Conservation (phyloP, 2,797 vertebrate species). For the Spinus olivaceus region DNA sequence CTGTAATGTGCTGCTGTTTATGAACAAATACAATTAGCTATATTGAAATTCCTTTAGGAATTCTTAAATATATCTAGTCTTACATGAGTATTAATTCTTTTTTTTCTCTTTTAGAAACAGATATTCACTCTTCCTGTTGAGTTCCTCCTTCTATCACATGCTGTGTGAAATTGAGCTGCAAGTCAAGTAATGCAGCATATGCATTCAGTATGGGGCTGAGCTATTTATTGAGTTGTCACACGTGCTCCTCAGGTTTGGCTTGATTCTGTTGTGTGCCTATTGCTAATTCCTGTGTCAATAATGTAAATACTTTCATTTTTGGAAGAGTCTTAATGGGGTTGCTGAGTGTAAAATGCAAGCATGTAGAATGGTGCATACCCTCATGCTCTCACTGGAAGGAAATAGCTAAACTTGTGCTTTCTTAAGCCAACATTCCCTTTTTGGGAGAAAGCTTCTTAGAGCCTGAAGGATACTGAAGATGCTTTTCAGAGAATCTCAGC, state of each 20-base stretch:
- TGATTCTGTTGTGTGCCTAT: not conserved
- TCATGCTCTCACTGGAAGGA: not conserved
- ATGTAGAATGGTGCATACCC: not conserved
- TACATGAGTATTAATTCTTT: constrained; percentile 43
- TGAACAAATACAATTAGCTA: constrained; percentile 59
- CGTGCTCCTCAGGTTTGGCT: not conserved
- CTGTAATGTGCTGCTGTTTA: constrained; percentile 40
- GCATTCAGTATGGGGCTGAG: not conserved
- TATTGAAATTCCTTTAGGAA: constrained; percentile 59
- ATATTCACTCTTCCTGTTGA: constrained; percentile 44
- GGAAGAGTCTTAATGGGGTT: not conserved
- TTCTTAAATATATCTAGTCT: constrained; percentile 59
- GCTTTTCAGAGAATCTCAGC: not conserved
- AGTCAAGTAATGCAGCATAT: not conserved
- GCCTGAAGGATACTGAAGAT: not conserved
- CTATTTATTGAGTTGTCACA: not conserved
- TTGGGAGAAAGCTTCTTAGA: not conserved
- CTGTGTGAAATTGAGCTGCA: not conserved
- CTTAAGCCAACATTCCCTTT: not conserved
- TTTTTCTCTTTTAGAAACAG: constrained; percentile 20
- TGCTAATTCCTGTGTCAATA: not conserved
- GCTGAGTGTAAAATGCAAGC: not conserved
- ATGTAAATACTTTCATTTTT: not conserved
- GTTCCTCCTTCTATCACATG: constrained; percentile 8
- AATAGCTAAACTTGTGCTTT: not conserved